Base-by-base conservation (phyloP, 2,113 vertebrate genomes). In the Mesocricetus auratus region DNA sequence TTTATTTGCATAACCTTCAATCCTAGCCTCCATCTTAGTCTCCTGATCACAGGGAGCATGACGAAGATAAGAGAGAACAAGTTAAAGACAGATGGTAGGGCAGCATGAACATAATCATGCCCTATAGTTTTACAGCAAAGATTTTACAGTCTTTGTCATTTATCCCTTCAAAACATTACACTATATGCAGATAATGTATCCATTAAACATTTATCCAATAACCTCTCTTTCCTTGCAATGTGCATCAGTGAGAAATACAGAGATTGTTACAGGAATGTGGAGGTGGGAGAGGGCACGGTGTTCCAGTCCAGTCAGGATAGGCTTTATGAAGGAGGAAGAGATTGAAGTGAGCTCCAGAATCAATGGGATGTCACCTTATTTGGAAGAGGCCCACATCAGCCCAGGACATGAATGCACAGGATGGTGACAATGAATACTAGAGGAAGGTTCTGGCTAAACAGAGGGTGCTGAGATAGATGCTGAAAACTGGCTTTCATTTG, bases 141-240 rank as follows among this genome's bases (percentile, higher is more conserved):
- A 56, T 42, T 88, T 93, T 95, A 31, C 26, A 81, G 39, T 33
- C 69, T 71, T 91, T 86, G 85, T 95, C 21, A 85, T 92, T 60
- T 90, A 42, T 88, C 68, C 58, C 93, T 94, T 90, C 69, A 92
- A 96, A 96, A 90, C 33, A 86, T 96, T 45, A 58, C 87, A 75
- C 45, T 77, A 10, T n/a, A 66, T 75, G 8, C 74, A 75, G 50
- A 66, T 87, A 79, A 90, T 45, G 45, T 93, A 71, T 90, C 88
- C 88, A 90, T 75, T 73, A 13, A 36, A 90, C 13, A 85, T 92
- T 75, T 89, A 90, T 75, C 60, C 45, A 90, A 82, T 86, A 58
- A 12, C 7, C 13, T 3, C 33, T 12, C 36, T 8, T 5, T 8
- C 33, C 31, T 21, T 68, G 8, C 31, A 10, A 11, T 3, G 10